Conservation (phyloP, 2,888 invertebrate species). For the Parnassius apollo region DNA sequence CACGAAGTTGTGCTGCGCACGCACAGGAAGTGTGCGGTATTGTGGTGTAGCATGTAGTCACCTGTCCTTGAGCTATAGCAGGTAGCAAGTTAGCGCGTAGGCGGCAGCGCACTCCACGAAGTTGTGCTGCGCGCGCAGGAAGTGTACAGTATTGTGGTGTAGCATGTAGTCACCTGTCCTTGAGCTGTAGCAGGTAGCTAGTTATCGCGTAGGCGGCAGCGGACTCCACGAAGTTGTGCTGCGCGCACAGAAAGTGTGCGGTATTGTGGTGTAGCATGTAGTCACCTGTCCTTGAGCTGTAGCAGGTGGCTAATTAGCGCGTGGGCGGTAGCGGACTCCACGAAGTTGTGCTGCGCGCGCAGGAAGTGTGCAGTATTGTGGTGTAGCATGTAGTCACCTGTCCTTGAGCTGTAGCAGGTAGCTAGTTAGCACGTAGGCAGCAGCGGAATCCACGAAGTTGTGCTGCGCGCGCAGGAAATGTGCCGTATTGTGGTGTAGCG, state of each 20-base stretch:
- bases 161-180: constrained; percentile 87
- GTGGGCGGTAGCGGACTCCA: constrained; percentile 98
- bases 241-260: too few relatives aligned
- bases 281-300: too few relatives aligned
- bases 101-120: constrained; percentile 99
- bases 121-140: constrained; percentile 91
- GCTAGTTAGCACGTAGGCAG: constrained; percentile 98
- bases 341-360: constrained; percentile 98
- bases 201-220: constrained; percentile 66
- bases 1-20: constrained; percentile 99
- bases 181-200: constrained; percentile 49
- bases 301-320: constrained; percentile 96
- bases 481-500: too few relatives aligned
- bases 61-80: constrained; percentile 99
- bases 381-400: constrained; percentile 79
- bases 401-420: constrained; percentile 99
- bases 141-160: constrained; percentile 56
- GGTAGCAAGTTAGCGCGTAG: constrained; percentile 97
- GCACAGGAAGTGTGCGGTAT: constrained; percentile 87
- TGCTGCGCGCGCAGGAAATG: constrained; percentile 90
- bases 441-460: constrained; percentile 98
- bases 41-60: constrained; percentile 44
- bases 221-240: constrained; percentile 81
- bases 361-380: constrained; percentile 84
- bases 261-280: too few relatives aligned